These are phyloP conservation scores for Temnothorax ravouxi DNA, from an alignment of 2,888 invertebrate species.

Conservation along the genomic window DNA sequence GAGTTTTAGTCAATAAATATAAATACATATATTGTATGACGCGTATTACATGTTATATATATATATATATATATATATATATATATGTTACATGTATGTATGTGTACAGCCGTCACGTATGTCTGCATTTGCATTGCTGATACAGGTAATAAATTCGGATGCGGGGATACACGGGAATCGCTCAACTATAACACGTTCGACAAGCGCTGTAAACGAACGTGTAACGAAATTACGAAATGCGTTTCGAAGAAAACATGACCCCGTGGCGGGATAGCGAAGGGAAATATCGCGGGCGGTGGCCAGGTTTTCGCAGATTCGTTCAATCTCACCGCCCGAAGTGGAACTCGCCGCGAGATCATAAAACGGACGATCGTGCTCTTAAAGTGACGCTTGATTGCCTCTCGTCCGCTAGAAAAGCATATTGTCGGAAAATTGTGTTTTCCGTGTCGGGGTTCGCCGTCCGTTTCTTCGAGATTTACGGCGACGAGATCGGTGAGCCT, in stretches of 20 bases:
- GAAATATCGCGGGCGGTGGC: conserved; percentile 35
- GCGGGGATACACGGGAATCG: conserved; percentile 18
- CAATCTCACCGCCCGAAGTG: conserved; percentile 62
- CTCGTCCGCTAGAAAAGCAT: conserved; percentile 68
- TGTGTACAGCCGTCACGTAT: not conserved
- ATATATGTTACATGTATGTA: not conserved
- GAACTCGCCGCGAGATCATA: conserved; percentile 65
- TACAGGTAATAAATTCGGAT: conserved; percentile 41
- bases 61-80: not conserved
- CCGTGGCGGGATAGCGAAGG: not conserved
- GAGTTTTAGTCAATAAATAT: conserved; percentile 40
- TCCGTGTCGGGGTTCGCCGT: conserved; percentile 61
- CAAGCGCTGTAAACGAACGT: conserved; percentile 19
- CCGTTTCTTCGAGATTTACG: conserved; percentile 63
- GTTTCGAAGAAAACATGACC: not conserved
- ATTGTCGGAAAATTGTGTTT: conserved; percentile 74
- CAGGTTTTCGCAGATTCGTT: conserved; percentile 60
- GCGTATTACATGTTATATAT: not conserved
- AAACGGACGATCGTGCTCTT: conserved; percentile 66
- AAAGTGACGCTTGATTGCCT: conserved; percentile 73
- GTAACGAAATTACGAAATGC: conserved; percentile 16
- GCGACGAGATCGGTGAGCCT: conserved; percentile 60
- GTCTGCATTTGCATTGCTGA: conserved; percentile 44
- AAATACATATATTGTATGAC: not conserved
- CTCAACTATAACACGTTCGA: conserved; percentile 11